Evolutionary conservation across 2,888 invertebrate genomes (phyloP), one percentile per base, ranked within the genome.

Genomic region (Drosophila glabriapex): DNA sequence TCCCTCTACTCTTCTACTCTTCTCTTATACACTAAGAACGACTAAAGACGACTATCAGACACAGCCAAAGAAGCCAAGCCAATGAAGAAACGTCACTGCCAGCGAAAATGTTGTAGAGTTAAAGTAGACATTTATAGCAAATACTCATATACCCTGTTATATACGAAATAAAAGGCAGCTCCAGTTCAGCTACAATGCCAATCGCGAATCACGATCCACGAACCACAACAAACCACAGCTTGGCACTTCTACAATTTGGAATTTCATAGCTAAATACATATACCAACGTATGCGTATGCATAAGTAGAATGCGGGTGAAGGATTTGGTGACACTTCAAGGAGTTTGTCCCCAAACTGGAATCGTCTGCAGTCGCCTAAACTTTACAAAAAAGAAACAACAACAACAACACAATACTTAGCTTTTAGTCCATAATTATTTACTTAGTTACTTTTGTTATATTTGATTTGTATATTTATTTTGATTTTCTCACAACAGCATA

Each of bases 71-170:
- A 85, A 80, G 76, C 83, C 83, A 79, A 83, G 84, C 83, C 82
- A 83, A 83, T 67, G 66, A 74, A 72, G 60, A 88, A 89, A 55
- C 72, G 46, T 80, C 85, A 85, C 85, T 85, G 85, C 85, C 85
- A 85, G 71, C 75, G 66, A 56, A 68, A 54, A 60, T 73, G 68
- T 68, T 68, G 62, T 54, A 78, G 59, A 66, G 53, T 63, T 56
- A 68, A 50, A 53, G 43, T 46, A 55, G 37, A 55, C 22, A 63
- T 28, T 43, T 46, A n/a, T 37, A 69, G 16, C 22, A 66, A 65
- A 19, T 66, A 78, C 54, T 63, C 43, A 29, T 43, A 60, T 59
- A 68, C 28, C 61, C 60, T 31, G 43, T 25, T 25, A 22, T n/a
- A 59, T 22, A 35, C 6, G 14, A 33, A 22, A 33, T 22, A 2